A percentile compares a stretch with the other conserved stretches of the same genome.
Conservation (phyloP, 2,113 vertebrate genomes). For the Bubo blakistoni region DNA sequence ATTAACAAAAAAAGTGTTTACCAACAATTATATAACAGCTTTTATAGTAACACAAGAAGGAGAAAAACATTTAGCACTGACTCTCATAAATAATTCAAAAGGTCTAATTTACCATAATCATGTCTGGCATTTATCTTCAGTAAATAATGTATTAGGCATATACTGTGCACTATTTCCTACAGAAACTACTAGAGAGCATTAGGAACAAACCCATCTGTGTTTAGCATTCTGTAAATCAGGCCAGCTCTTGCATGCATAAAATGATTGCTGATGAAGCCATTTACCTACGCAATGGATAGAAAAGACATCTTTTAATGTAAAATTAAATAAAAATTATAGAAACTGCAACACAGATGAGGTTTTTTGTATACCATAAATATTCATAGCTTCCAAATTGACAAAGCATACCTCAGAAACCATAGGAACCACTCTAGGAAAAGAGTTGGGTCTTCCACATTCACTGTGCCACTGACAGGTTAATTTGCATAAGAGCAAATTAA, state of each 20-base stretch:
- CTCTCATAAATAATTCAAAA: conserved; percentile 71
- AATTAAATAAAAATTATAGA: conserved; percentile 56
- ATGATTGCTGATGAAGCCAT: conserved; percentile 55
- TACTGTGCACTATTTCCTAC: conserved; percentile 32
- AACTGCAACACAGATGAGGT: conserved; percentile 38
- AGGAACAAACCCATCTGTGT: conserved; percentile 59
- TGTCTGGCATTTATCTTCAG: conserved; percentile 63
- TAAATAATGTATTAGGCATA: conserved; percentile 67
- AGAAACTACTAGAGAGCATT: conserved; percentile 39
- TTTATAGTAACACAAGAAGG: conserved; percentile 52
- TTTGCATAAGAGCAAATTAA: conserved; percentile 70
- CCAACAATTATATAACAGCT: conserved; percentile 65
- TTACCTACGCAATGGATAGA: conserved; percentile 34
- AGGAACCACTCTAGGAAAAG: conserved; percentile 49
- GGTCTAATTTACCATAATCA: conserved; percentile 69
- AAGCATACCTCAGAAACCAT: conserved; percentile 57
- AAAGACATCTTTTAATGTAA: conserved; percentile 53
- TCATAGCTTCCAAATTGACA: conserved; percentile 53
- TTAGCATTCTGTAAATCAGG: conserved; percentile 47
- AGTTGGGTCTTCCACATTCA: conserved; percentile 52
- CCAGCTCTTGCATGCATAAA: conserved; percentile 55
- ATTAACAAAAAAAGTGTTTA: conserved; percentile 66
- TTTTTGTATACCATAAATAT: conserved; percentile 60
- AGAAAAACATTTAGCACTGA: conserved; percentile 59
- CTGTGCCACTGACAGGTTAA: conserved; percentile 37